phyloP scores from a whole-genome alignment of 2,888 invertebrate genomes.

The Drosophila atripex region DNA sequence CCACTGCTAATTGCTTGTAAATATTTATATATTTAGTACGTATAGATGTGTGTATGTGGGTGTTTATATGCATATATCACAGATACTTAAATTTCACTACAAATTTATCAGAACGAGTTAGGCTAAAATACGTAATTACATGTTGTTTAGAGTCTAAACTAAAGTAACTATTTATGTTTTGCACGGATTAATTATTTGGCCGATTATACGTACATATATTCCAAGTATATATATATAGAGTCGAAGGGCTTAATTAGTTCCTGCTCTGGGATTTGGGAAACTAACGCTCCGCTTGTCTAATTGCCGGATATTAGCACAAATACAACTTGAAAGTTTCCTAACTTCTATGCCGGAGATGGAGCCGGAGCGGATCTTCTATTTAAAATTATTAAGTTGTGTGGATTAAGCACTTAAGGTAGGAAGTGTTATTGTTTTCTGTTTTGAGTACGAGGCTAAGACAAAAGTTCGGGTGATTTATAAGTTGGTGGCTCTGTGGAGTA shows the following conservation, averaged over 20 bases:
- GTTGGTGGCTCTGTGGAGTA: not conserved
- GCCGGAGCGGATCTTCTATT: constrained; percentile 15
- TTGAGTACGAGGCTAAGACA: constrained; percentile 25
- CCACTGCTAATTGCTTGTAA: constrained; percentile 31
- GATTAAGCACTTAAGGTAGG: constrained; percentile 48
- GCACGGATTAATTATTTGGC: constrained; percentile 42
- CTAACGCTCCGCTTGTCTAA: constrained; percentile 2
- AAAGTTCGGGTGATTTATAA: constrained; percentile 35
- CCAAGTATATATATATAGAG: constrained; percentile 23
- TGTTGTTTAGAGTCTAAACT: constrained; percentile 1
- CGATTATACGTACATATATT: constrained; percentile 21
- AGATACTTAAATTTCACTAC: constrained; percentile 53
- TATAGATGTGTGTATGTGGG: constrained; percentile 12
- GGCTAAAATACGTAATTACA: constrained; percentile 25
- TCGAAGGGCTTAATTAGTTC: constrained; percentile 29
- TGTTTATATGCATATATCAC: constrained; percentile 59
- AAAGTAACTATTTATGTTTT: constrained; percentile 25
- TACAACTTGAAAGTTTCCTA: constrained; percentile 33
- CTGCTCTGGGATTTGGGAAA: constrained; percentile 5
- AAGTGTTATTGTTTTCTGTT: constrained; percentile 26
- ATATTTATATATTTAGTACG: not conserved
- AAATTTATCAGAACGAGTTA: constrained; percentile 30
- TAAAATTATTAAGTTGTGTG: constrained; percentile 38
- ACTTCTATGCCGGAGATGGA: constrained; percentile 13
- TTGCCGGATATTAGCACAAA: constrained; percentile 28